A percentile compares a stretch with the other conserved stretches of the same genome.
phyloP scores from a whole-genome alignment of 2,888 invertebrate genomes.

The Cantharis lateralis region DNA sequence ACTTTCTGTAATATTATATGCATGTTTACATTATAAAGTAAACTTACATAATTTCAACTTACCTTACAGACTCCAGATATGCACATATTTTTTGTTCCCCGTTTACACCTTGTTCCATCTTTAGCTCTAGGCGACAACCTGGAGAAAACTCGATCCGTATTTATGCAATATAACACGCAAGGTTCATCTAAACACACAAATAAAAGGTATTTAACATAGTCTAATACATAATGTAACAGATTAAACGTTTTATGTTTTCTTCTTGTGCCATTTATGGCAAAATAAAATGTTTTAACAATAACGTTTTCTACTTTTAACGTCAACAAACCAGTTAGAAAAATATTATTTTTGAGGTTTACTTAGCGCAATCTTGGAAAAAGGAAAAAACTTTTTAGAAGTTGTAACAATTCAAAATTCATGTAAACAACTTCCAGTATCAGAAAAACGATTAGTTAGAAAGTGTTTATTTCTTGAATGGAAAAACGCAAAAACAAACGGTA shows the following conservation, averaged over 20 bases:
- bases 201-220: not conserved
- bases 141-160: slow-evolving; percentile 62
- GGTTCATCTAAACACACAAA: slow-evolving; percentile 53
- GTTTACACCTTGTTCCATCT: slow-evolving; percentile 68
- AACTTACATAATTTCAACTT: slow-evolving; percentile 37
- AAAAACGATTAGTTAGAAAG: not conserved
- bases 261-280: too few relatives aligned
- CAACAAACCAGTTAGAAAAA: not conserved
- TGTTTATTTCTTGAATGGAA: not conserved
- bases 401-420: not conserved
- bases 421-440: not conserved
- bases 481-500: not conserved
- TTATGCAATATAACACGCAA: slow-evolving; percentile 67
- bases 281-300: not conserved
- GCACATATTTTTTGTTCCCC: slow-evolving; percentile 67
- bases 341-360: not conserved
- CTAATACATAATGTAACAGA: not conserved
- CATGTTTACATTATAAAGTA: not conserved
- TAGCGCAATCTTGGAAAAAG: not conserved
- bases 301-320: not conserved
- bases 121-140: slow-evolving; percentile 63
- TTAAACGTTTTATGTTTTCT: not conserved
- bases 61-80: slow-evolving; percentile 67
- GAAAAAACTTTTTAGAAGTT: not conserved
- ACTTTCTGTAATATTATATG: slow-evolving; percentile 58